Percentiles rank a stretch among this genome's conserved stretches.
Conservation (phyloP, 2,113 vertebrate genomes). For the Excalfactoria chinensis region DNA sequence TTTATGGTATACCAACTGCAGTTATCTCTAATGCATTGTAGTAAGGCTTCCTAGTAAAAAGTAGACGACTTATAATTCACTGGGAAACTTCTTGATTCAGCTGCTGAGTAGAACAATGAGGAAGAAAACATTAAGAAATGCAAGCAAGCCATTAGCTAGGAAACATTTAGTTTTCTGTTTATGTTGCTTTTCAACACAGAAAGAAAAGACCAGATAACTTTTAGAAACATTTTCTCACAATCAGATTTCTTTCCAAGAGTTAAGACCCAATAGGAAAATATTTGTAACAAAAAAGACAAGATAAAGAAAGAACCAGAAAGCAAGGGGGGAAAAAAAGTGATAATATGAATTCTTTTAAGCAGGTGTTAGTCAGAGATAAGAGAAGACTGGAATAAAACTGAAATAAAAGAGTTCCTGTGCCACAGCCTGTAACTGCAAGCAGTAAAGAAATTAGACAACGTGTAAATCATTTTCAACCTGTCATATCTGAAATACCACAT, state of each 20-base stretch:
- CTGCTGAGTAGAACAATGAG: neutral
- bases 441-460: neutral
- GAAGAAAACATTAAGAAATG: neutral
- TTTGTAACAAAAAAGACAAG: neutral
- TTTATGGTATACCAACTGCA: neutral
- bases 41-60: neutral
- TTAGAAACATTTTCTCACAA: neutral
- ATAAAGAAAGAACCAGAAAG: conserved; percentile 32
- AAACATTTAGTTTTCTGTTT: neutral
- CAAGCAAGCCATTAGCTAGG: neutral
- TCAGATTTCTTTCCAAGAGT: neutral
- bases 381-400: neutral
- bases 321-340: neutral
- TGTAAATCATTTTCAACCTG: neutral
- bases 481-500: neutral
- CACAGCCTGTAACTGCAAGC: neutral
- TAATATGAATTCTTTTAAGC: neutral
- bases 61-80: neutral
- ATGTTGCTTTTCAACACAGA: neutral
- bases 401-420: neutral
- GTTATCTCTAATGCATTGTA: neutral
- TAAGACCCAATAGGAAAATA: conserved; percentile 27
- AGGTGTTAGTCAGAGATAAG: conserved; percentile 54
- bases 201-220: neutral
- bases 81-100: neutral